Conservation (phyloP, 2,113 vertebrate species). For the Polyodon spathula region DNA sequence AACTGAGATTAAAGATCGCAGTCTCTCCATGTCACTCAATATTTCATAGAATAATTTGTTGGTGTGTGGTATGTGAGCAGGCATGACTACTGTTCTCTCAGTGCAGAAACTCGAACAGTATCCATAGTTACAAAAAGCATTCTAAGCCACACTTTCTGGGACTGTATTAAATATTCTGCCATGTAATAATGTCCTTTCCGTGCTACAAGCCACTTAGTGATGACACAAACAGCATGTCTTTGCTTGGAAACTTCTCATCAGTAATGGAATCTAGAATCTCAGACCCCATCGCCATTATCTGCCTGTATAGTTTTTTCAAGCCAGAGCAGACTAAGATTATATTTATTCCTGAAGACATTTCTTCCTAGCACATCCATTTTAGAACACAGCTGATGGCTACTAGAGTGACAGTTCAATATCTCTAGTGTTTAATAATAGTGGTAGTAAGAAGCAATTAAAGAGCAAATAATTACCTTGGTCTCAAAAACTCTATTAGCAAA, state of each 20-base stretch:
- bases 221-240: constrained; percentile 65
- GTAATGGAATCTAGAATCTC: constrained; percentile 12
- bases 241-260: neutral
- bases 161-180: constrained; percentile 62
- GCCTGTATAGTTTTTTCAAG: constrained; percentile 70
- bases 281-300: constrained; percentile 53
- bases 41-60: too few species aligned
- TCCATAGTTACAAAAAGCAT: constrained; percentile 25
- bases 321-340: constrained; percentile 74
- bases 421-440: too few species aligned
- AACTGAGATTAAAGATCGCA: too few species aligned
- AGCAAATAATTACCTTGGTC: too few species aligned
- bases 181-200: constrained; percentile 79
- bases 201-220: constrained; percentile 54
- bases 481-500: too few species aligned
- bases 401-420: too few species aligned
- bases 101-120: neutral
- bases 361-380: too few species aligned
- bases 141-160: constrained; percentile 61
- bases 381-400: too few species aligned
- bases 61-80: too few species aligned
- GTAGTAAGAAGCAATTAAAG: too few species aligned
- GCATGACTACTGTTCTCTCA: neutral
- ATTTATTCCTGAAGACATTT: constrained; percentile 36
- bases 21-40: too few species aligned